Evolutionary conservation across 1,140 invertebrate genomes (phyloP).

Genomic region (Macrocentrus cingulum): DNA sequence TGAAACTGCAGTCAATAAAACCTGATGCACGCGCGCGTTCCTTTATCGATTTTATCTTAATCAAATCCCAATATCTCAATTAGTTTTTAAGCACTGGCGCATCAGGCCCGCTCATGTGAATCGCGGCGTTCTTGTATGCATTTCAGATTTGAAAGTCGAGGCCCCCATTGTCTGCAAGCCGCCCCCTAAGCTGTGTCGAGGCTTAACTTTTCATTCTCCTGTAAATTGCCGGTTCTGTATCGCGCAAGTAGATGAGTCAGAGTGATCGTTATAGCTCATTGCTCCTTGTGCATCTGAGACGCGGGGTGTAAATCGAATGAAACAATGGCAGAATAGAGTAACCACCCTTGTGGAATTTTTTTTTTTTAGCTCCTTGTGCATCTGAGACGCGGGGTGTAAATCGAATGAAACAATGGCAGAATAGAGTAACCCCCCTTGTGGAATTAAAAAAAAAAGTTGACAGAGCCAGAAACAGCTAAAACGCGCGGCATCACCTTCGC

Average conservation of each 20-base stretch:
- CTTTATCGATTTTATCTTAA: conserved; percentile 46
- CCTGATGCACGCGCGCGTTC: conserved; percentile 20
- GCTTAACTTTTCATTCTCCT: conserved; percentile 37
- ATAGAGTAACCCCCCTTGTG: neutral
- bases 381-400: conserved; percentile 21
- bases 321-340: conserved; percentile 18
- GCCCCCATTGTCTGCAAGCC: conserved; percentile 30
- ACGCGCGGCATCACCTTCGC: conserved; percentile 31
- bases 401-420: conserved; percentile 29
- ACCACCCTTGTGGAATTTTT: neutral
- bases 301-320: conserved; percentile 29
- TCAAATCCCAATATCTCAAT: conserved; percentile 50
- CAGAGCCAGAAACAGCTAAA: too few relatives aligned
- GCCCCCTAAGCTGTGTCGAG: conserved; percentile 26
- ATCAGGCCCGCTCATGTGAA: conserved; percentile 34
- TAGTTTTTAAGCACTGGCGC: conserved; percentile 47
- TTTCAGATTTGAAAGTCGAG: conserved; percentile 32
- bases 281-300: neutral
- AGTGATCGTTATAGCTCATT: conserved; percentile 5
- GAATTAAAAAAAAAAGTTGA: too few relatives aligned
- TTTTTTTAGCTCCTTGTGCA: conserved; percentile 21
- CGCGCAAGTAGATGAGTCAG: conserved; percentile 8
- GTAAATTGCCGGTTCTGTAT: conserved; percentile 32
- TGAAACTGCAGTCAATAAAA: conserved; percentile 20
- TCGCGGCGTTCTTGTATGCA: conserved; percentile 30